Evolutionary conservation across 2,888 invertebrate genomes (phyloP).

Genomic region (Drosophila lacicola): DNA sequence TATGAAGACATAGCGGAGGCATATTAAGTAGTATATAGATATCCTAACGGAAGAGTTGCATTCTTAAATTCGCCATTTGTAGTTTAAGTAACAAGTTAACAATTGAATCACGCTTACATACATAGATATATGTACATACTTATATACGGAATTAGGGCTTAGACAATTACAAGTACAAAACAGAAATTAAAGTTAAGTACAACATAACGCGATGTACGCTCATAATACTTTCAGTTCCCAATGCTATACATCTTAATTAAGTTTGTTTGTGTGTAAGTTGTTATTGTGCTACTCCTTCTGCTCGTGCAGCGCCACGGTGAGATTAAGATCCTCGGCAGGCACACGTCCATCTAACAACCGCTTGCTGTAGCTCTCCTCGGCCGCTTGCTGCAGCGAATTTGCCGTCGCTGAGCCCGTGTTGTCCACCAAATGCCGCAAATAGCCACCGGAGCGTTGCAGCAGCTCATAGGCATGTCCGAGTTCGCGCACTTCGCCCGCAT

Average conservation of each 20-base stretch:
- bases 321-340: conserved; percentile 47
- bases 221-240: conserved; percentile 70
- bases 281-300: conserved; percentile 41
- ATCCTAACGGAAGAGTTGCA: conserved; percentile 23
- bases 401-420: conserved; percentile 89
- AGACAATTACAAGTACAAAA: conserved; percentile 51
- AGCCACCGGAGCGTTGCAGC: conserved; percentile 86
- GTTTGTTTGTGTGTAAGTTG: conserved; percentile 8
- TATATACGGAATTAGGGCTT: conserved; percentile 31
- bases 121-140: conserved; percentile 42
- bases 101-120: conserved; percentile 48
- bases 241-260: conserved; percentile 35
- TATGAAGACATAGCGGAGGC: conserved; percentile 62
- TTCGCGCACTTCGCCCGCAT: conserved; percentile 90
- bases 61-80: conserved; percentile 32
- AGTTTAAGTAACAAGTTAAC: conserved; percentile 52
- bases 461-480: conserved; percentile 91
- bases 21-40: conserved; percentile 12
- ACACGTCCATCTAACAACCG: conserved; percentile 51
- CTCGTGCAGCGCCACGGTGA: conserved; percentile 45
- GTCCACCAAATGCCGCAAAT: conserved; percentile 89
- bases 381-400: conserved; percentile 86
- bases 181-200: conserved; percentile 38
- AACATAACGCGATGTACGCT: conserved; percentile 44
- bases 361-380: conserved; percentile 85